These are phyloP conservation scores for Turdus rufiventris DNA, from an alignment of 2,113 vertebrate species.

Conservation along the genomic window DNA sequence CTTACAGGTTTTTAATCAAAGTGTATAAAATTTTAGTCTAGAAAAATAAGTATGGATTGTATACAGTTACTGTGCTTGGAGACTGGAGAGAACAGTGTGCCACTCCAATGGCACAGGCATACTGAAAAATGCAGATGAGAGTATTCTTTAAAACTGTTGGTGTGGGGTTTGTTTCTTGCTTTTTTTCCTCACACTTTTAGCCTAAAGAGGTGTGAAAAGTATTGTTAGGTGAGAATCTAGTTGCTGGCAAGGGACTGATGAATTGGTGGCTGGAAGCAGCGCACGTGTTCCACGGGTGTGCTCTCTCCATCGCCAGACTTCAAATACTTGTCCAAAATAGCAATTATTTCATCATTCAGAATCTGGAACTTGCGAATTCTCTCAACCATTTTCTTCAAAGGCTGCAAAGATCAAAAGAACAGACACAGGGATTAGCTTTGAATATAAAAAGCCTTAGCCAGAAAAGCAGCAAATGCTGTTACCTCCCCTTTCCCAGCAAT, in stretches of 20 bases:
- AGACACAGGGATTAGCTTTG: background rate
- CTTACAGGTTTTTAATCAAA: slow-evolving; percentile 60
- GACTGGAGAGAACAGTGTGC: slow-evolving; percentile 25
- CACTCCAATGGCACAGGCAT: slow-evolving; percentile 18
- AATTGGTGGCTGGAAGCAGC: slow-evolving; percentile 97
- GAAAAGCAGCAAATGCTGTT: background rate
- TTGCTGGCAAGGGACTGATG: slow-evolving; percentile 97
- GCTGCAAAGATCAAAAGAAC: slow-evolving; percentile 66
- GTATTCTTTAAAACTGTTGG: background rate
- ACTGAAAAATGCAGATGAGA: slow-evolving; percentile 20
- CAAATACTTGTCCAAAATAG: slow-evolving; percentile 93
- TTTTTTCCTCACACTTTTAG: background rate
- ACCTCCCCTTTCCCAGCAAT: background rate
- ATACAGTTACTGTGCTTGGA: slow-evolving; percentile 68
- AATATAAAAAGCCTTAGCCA: background rate
- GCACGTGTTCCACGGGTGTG: slow-evolving; percentile 93
- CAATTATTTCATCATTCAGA: slow-evolving; percentile 93
- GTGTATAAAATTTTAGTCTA: slow-evolving; percentile 73
- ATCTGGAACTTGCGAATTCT: slow-evolving; percentile 97
- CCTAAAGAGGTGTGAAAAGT: background rate
- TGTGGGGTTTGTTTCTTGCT: background rate
- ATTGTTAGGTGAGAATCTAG: slow-evolving; percentile 30
- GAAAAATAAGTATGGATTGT: slow-evolving; percentile 75
- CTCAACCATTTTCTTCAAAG: slow-evolving; percentile 98
- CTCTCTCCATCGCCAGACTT: slow-evolving; percentile 93